A percentile compares a stretch with the other conserved stretches of the same genome.
Conservation (phyloP, 2,113 vertebrate species). For the Eulacestoma nigropectus region DNA sequence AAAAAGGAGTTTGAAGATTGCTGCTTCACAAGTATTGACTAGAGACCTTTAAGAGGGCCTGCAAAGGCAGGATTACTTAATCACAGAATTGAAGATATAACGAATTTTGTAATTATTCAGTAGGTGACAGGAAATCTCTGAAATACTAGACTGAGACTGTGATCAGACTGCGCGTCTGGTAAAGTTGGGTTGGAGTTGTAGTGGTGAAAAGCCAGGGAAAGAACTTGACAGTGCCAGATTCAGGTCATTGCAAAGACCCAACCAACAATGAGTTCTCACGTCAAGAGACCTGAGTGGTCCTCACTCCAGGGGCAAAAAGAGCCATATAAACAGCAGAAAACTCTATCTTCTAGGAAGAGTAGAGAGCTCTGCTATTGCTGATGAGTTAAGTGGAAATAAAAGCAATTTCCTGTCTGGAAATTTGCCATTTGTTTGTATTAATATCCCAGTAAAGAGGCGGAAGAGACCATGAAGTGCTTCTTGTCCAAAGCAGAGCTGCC, state of each 20-base stretch:
- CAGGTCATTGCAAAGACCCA: neutral
- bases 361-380: neutral
- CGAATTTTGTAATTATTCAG: neutral
- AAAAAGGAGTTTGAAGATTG: neutral
- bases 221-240: neutral
- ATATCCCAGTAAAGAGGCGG: constrained; percentile 63
- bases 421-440: neutral
- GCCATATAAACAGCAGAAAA: neutral
- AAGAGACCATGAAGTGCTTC: constrained; percentile 67
- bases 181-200: neutral
- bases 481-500: constrained; percentile 72
- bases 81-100: neutral
- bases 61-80: neutral
- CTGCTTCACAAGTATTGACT: neutral
- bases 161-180: neutral
- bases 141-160: neutral
- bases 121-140: neutral
- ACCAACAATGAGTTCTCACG: neutral
- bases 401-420: neutral
- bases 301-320: neutral
- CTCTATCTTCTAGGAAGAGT: neutral
- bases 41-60: neutral
- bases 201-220: neutral
- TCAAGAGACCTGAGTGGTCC: neutral
- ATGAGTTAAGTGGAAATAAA: neutral